Conservation (phyloP, 2,113 vertebrate genomes). For the Tachysurus fulvidraco region DNA sequence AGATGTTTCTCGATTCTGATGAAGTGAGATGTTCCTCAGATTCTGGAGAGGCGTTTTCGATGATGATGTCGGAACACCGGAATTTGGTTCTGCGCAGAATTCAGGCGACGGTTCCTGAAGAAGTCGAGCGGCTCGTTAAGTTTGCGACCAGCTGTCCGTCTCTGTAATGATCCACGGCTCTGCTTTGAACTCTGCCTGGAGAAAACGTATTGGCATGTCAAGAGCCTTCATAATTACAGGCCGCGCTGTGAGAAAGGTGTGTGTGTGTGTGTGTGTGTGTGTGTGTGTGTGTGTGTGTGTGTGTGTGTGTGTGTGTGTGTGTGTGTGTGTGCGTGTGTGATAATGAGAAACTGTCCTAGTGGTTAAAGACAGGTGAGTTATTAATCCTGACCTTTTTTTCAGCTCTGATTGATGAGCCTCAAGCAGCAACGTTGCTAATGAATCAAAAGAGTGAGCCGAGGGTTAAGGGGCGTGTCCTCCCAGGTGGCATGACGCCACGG, state of each 20-base stretch:
- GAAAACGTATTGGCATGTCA: conserved; percentile 33
- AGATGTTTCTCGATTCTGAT: no score
- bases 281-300: conserved; percentile 41
- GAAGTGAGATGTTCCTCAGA: no score
- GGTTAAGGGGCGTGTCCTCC: conserved; percentile 48
- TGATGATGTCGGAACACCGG: background rate
- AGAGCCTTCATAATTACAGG: conserved; percentile 71
- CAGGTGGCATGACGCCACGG: conserved; percentile 45
- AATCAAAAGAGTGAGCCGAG: conserved; percentile 51
- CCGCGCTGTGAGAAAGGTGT: conserved; percentile 49
- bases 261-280: conserved; percentile 40
- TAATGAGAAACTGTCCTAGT: conserved; percentile 1
- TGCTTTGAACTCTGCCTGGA: conserved; percentile 63
- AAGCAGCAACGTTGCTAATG: conserved; percentile 42
- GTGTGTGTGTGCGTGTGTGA: conserved; percentile 20
- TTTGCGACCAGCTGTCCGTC: conserved; percentile 61
- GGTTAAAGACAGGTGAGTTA: background rate
- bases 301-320: conserved; percentile 41
- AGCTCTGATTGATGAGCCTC: background rate
- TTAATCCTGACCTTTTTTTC: conserved; percentile 3
- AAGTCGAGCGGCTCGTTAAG: background rate
- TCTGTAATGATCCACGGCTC: conserved; percentile 37
- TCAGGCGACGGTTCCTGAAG: background rate
- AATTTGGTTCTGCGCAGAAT: background rate
- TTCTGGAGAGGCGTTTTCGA: no score